Percentiles rank a stretch among this genome's conserved stretches.
phyloP scores from a whole-genome alignment of 2,113 vertebrate species.

The Esox niger region DNA sequence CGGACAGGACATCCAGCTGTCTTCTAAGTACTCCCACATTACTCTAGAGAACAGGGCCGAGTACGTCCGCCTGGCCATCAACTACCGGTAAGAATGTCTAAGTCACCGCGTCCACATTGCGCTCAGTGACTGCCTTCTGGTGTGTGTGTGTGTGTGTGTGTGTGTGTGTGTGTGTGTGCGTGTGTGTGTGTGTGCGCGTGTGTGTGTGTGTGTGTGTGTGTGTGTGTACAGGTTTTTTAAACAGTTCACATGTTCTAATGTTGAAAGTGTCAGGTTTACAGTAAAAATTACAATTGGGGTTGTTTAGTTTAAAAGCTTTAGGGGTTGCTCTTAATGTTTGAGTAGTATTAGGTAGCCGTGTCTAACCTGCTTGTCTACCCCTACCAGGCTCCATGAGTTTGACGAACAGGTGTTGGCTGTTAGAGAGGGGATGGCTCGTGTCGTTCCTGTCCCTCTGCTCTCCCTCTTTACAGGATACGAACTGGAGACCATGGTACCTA shows the following conservation, averaged over 20 bases:
- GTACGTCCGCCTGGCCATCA: constrained; percentile 94
- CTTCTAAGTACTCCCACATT: constrained; percentile 94
- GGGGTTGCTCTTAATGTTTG: too few relatives aligned
- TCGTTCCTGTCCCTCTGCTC: constrained; percentile 92
- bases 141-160: neutral
- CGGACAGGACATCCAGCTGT: constrained; percentile 95
- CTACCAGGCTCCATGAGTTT: constrained; percentile 91
- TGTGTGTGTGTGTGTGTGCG: too few relatives aligned
- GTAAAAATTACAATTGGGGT: too few relatives aligned
- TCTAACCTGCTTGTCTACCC: too few relatives aligned
- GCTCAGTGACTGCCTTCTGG: too few relatives aligned
- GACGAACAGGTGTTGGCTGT: constrained; percentile 97
- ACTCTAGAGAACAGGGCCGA: constrained; percentile 92
- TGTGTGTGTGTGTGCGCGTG: neutral
- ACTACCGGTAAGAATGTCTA: constrained; percentile 82
- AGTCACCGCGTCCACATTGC: too few relatives aligned
- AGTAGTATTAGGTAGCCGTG: too few relatives aligned
- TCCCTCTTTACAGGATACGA: constrained; percentile 97
- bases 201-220: neutral
- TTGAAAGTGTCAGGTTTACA: too few relatives aligned
- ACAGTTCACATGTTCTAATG: neutral
- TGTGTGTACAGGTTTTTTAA: neutral
- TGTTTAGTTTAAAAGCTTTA: too few relatives aligned
- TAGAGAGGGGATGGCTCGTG: constrained; percentile 95
- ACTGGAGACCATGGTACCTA: constrained; percentile 98